phyloP scores from a whole-genome alignment of 2,113 vertebrate genomes.

The Pterophyllum scalare region DNA sequence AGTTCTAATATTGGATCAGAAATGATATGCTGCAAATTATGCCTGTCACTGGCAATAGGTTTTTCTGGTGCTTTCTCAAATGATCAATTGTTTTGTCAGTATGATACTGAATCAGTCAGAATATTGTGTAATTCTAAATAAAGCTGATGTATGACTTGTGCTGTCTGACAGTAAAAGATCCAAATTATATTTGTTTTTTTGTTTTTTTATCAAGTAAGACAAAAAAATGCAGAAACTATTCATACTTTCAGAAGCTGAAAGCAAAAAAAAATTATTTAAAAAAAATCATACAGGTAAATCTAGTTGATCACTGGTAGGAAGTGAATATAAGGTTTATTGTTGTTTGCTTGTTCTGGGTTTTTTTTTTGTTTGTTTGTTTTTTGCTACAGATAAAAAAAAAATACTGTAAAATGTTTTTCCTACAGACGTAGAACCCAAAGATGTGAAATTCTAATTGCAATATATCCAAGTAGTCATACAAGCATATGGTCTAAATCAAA shows the following conservation, averaged over 20 bases:
- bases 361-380: too few species aligned
- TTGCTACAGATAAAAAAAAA: too few species aligned
- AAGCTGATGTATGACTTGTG: neutral
- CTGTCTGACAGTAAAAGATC: conserved; percentile 2
- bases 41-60: neutral
- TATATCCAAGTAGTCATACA: neutral
- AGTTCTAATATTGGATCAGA: neutral
- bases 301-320: too few species aligned
- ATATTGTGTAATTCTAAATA: conserved; percentile 11
- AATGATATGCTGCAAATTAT: neutral
- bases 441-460: neutral
- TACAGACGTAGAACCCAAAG: neutral
- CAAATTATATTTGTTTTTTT: neutral
- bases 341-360: too few species aligned
- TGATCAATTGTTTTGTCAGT: neutral
- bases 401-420: neutral
- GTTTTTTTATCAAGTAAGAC: neutral
- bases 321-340: neutral
- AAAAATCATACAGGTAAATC: neutral
- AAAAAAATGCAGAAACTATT: neutral
- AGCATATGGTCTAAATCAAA: neutral
- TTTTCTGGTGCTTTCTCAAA: neutral
- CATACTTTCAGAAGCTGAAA: neutral
- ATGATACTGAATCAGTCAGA: neutral
- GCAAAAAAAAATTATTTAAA: neutral